phyloP scores from a whole-genome alignment of 2,113 vertebrate genomes.

The Telmatochromis bifrenatus region DNA sequence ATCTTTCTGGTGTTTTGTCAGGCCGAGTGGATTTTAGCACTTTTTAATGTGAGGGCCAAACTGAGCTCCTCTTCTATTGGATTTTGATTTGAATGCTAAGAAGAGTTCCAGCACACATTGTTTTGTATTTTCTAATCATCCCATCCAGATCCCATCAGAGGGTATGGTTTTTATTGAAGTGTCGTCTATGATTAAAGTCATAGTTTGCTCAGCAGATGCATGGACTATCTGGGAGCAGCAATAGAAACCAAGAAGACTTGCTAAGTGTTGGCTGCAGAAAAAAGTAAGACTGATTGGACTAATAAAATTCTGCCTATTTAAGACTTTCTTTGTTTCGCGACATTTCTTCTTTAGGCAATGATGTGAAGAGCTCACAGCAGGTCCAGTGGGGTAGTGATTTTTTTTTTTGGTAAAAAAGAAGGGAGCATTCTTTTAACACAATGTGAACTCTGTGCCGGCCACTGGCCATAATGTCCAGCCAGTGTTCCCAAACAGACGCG shows the following conservation, averaged over 20 bases:
- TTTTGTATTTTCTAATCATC: neutral
- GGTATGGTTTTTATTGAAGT: neutral
- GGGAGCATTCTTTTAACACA: constrained; percentile 24
- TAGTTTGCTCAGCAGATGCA: neutral
- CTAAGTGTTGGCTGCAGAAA: neutral
- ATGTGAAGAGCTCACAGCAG: neutral
- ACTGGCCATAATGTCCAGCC: neutral
- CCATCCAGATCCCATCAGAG: neutral
- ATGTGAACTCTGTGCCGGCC: constrained; percentile 28
- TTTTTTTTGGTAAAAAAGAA: neutral
- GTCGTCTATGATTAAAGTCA: neutral
- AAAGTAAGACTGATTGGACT: neutral
- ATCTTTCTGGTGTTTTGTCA: neutral
- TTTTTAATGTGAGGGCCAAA: neutral
- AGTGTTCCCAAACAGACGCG: constrained; percentile 16
- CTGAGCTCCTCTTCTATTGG: neutral
- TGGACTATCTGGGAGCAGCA: neutral
- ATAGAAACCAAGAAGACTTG: neutral
- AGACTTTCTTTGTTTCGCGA: accelerated
- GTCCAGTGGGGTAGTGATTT: neutral
- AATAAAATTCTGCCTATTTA: neutral
- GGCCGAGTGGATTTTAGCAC: neutral
- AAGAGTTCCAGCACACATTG: neutral
- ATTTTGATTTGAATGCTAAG: neutral
- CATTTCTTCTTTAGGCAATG: neutral